Percentiles rank a stretch among this genome's conserved stretches.
phyloP scores from a whole-genome alignment of 2,888 invertebrate species.

The Steinernema scapterisci region DNA sequence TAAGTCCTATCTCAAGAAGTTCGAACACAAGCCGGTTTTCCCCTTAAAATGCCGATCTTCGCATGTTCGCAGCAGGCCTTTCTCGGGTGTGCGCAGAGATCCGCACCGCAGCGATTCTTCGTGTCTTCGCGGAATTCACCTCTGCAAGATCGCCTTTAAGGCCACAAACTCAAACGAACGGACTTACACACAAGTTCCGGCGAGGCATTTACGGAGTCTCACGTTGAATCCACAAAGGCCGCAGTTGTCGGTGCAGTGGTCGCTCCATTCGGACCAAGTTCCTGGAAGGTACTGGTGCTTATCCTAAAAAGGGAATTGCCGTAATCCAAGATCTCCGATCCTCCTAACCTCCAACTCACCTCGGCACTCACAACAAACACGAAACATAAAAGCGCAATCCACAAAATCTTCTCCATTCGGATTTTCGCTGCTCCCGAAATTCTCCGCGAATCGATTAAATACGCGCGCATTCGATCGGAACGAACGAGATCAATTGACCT shows the following conservation, averaged over 20 bases:
- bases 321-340: too few relatives aligned
- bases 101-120: not conserved
- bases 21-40: not conserved
- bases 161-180: not conserved
- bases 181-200: not conserved
- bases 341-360: too few relatives aligned
- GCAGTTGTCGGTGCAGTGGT: not conserved
- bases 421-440: too few relatives aligned
- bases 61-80: not conserved
- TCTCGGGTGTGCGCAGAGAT: not conserved
- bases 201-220: not conserved
- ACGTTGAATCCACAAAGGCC: not conserved
- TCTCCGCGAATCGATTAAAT: too few relatives aligned
- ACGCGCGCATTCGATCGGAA: too few relatives aligned
- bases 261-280: not conserved
- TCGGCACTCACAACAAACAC: too few relatives aligned
- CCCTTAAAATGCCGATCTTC: not conserved
- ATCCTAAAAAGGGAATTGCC: too few relatives aligned
- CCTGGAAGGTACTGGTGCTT: not conserved
- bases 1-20: too few relatives aligned
- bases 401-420: too few relatives aligned
- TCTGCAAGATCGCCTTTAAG: not conserved
- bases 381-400: too few relatives aligned
- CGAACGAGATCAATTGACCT: too few relatives aligned
- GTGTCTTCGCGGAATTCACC: not conserved